phyloP scores from a whole-genome alignment of 2,113 vertebrate species.

The Hiodon alosoides region DNA sequence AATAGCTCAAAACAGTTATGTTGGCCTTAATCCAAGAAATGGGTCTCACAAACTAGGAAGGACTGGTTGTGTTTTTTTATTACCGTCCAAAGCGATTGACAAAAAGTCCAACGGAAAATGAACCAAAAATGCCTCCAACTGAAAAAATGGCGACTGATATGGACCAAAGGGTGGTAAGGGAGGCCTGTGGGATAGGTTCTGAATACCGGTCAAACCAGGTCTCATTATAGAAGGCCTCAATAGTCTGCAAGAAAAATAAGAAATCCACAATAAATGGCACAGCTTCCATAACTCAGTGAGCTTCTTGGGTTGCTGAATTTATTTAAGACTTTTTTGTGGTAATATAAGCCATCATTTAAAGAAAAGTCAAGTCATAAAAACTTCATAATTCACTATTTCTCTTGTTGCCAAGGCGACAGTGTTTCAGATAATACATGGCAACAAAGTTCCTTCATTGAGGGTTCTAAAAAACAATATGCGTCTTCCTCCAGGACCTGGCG shows the following conservation, averaged over 20 bases:
- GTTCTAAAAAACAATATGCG: not conserved
- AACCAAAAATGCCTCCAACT: conserved; percentile 84
- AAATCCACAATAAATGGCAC: not conserved
- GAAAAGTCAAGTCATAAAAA: too few relatives aligned
- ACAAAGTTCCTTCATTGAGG: too few relatives aligned
- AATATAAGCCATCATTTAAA: too few relatives aligned
- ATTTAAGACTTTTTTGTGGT: too few relatives aligned
- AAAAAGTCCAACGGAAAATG: conserved; percentile 86
- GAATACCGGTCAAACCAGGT: conserved; percentile 75
- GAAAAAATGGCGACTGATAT: conserved; percentile 92
- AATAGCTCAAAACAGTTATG: too few relatives aligned
- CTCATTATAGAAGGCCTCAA: conserved; percentile 83
- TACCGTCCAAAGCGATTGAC: conserved; percentile 91
- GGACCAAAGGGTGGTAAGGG: conserved; percentile 85
- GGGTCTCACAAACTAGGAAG: too few relatives aligned
- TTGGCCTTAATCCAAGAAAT: too few relatives aligned
- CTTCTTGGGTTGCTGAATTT: too few relatives aligned
- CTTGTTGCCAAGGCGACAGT: not conserved
- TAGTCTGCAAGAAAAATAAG: conserved; percentile 62
- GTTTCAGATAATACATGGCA: not conserved
- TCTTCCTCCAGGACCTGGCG: not conserved
- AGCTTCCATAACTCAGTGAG: not conserved
- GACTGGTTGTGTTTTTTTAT: not conserved
- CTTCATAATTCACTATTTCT: not conserved
- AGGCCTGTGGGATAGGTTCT: conserved; percentile 56